These are phyloP conservation scores for Desmophyllum pertusum DNA, from an alignment of 92 coral and sea anemone genomes.

Conservation along the genomic window DNA sequence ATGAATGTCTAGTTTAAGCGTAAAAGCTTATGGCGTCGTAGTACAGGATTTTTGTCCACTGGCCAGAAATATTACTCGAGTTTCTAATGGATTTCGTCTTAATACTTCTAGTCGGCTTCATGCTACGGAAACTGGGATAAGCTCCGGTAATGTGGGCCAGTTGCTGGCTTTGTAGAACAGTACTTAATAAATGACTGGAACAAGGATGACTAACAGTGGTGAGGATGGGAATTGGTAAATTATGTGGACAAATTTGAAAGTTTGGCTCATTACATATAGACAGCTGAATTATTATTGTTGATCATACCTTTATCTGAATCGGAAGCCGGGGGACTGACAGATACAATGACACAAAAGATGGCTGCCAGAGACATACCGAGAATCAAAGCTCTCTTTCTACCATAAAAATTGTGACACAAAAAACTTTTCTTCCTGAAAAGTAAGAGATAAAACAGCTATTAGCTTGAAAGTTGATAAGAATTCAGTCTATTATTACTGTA, in stretches of 20 bases:
- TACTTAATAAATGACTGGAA: neutral
- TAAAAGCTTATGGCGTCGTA: too few species aligned
- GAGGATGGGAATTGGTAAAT: neutral
- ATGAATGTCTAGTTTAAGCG: too few species aligned
- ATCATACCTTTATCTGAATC: constrained; percentile 41
- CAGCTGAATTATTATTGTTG: neutral
- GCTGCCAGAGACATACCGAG: constrained; percentile 72
- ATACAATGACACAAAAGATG: constrained; percentile 66
- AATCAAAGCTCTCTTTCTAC: constrained; percentile 83
- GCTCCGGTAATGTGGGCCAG: too few species aligned
- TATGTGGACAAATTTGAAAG: neutral
- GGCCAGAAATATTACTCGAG: too few species aligned
- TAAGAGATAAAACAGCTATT: neutral
- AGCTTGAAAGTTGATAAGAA: neutral
- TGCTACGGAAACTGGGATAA: too few species aligned
- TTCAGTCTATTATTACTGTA: neutral
- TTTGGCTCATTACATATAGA: neutral
- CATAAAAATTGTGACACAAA: constrained; percentile 65
- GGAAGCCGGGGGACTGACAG: constrained; percentile 60
- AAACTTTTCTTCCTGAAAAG: constrained; percentile 42
- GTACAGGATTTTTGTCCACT: too few species aligned
- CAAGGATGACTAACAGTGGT: too few species aligned
- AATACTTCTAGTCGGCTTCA: too few species aligned
- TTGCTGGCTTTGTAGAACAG: too few species aligned
- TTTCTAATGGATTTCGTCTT: too few species aligned